Conservation (phyloP, 2,797 vertebrate species). For the Neomorphus geoffroyi region DNA sequence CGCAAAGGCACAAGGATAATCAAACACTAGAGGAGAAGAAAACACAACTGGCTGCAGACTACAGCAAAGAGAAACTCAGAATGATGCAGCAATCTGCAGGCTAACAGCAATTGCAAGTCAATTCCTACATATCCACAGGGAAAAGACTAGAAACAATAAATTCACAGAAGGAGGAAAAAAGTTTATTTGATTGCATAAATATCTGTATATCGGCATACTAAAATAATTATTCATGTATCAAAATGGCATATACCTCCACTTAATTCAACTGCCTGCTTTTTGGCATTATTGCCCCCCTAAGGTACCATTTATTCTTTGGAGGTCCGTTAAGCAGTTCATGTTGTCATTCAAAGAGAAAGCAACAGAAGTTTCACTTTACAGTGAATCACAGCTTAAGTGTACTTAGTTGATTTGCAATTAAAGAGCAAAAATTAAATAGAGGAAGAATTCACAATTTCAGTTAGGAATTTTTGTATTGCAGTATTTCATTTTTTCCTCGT, state of each 20-base stretch:
- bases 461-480: background rate
- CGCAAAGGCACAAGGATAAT: background rate
- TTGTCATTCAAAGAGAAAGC: background rate
- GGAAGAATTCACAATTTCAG: background rate
- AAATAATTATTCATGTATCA: conserved; percentile 1
- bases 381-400: background rate
- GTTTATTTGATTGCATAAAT: background rate
- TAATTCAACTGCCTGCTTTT: background rate
- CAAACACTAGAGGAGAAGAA: background rate
- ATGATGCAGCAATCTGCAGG: background rate
- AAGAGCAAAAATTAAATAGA: background rate
- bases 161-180: background rate
- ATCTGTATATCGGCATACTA: background rate
- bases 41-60: background rate
- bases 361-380: background rate
- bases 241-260: background rate
- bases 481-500: background rate
- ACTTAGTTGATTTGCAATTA: background rate
- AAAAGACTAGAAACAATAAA: conserved; percentile 7
- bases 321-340: background rate
- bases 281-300: background rate
- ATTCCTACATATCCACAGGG: background rate
- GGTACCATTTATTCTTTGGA: background rate
- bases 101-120: background rate
- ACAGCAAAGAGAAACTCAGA: background rate